Percentiles rank a stretch among this genome's conserved stretches.
Conservation (phyloP, 1,140 invertebrate species). For the Anastrepha ludens region DNA sequence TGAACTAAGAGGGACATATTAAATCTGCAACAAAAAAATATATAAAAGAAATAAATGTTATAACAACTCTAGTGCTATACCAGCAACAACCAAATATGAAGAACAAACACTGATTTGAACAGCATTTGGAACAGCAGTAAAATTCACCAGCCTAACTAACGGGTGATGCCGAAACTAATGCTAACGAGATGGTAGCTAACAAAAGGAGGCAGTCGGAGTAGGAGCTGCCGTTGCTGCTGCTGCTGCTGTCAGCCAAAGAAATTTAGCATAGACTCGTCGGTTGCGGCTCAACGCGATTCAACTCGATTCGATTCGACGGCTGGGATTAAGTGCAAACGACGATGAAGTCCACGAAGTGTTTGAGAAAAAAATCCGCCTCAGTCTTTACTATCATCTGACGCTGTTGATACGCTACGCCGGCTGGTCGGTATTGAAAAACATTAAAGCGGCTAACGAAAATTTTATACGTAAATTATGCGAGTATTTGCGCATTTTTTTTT, state of each 20-base stretch:
- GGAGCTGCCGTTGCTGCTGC: background rate
- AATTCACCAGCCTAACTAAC: background rate
- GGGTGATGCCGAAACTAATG: background rate
- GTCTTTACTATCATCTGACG: conserved; percentile 47
- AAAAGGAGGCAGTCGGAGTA: background rate
- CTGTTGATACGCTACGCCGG: conserved; percentile 6
- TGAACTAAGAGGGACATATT: background rate
- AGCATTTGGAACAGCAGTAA: conserved; percentile 39
- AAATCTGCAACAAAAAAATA: background rate
- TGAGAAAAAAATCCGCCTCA: conserved; percentile 33
- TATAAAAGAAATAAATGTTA: background rate
- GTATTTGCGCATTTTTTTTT: background rate
- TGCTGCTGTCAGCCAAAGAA: background rate
- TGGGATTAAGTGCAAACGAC: conserved; percentile 17
- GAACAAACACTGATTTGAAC: conserved; percentile 31
- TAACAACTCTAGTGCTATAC: background rate
- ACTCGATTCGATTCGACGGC: conserved; percentile 15
- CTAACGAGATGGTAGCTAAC: background rate
- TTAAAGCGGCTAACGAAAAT: background rate
- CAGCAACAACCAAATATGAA: background rate
- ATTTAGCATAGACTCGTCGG: conserved; percentile 32
- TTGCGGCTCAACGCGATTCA: conserved; percentile 1
- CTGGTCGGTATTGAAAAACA: background rate
- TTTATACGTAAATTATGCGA: background rate
- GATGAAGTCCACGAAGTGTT: conserved; percentile 39